These are phyloP conservation scores for Theristus sp. DNA, from an alignment of 2,888 invertebrate genomes.

Conservation along the genomic window DNA sequence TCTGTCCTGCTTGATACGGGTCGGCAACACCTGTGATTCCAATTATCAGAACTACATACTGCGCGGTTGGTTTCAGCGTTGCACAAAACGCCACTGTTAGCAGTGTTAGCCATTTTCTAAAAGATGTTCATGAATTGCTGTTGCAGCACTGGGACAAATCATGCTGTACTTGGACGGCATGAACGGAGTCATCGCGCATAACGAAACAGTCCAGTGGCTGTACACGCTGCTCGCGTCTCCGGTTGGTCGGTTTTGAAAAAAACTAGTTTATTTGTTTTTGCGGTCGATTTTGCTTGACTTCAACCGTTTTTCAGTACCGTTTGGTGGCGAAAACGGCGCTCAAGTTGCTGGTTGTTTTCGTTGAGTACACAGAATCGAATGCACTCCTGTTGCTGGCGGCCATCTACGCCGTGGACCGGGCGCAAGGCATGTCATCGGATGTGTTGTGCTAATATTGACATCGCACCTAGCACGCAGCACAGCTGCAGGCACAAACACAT, in stretches of 20 bases:
- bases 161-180: conserved; percentile 98
- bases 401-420: conserved; percentile 57
- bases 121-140: too few relatives aligned
- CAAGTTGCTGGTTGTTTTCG: conserved; percentile 85
- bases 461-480: too few relatives aligned
- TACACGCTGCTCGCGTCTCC: conserved; percentile 50
- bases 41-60: conserved; percentile 97
- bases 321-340: conserved; percentile 92
- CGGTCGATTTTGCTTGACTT: too few relatives aligned
- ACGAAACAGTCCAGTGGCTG: conserved; percentile 88
- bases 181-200: conserved; percentile 95
- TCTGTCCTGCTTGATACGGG: conserved; percentile 85
- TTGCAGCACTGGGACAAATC: conserved; percentile 58
- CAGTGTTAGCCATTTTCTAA: not conserved
- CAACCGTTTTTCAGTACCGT: conserved; percentile 47
- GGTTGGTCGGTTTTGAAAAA: conserved; percentile 13
- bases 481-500: too few relatives aligned
- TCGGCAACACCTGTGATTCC: conserved; percentile 86
- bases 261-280: too few relatives aligned
- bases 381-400: conserved; percentile 75
- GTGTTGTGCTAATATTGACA: too few relatives aligned
- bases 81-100: too few relatives aligned
- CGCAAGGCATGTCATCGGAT: conserved; percentile 23
- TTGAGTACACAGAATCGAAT: conserved; percentile 91
- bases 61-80: conserved; percentile 45